Evolutionary conservation across 2,797 vertebrate genomes (phyloP), one percentile per base, ranked within the genome.

Genomic region (Tenualosa thibaudeaui): DNA sequence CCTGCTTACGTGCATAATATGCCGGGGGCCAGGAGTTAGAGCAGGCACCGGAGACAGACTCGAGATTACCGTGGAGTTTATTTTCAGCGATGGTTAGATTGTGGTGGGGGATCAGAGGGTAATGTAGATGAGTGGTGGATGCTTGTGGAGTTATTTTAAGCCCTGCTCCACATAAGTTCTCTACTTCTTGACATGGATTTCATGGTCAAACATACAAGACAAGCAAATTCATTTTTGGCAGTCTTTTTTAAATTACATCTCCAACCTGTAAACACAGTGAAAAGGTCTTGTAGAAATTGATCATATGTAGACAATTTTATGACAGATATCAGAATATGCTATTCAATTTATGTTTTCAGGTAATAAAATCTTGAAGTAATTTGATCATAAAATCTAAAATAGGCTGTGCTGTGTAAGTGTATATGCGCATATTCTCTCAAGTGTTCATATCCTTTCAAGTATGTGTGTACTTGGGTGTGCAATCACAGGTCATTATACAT

Each of bases 131-230:
- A 78, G 37, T 43, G 26, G 17, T 22, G 68, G 71, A 78, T 46
- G 71, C 13, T 5, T 78, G 71, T 1, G 17, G 71, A 78, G 26
- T 78, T 78, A 78, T 78, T 78, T 78, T 78, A 78, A 78, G 40
- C 37, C 40, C 71, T 78, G 40, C 40, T 78, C 19, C 71, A 46
- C 40, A 10, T 43, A 46, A 46, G 40, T 46, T 22, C 15, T 22
- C 19, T 46, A 19, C 40, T 22, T 78, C 54, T 5, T 46, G 15
- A 78, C 71, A 78, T 22, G 71, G 71, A 78, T 78, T 19, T 24
- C n/a, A 62, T n/a, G 58, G 8, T 8, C 58, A 62, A 60, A 62
- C 22, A 62, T 62, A 62, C 5, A n/a, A n/a, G 8, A 3, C 22
- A 62, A 60, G 24, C 58, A 62, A 7, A 62, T 62, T 7, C 8